phyloP scores from a whole-genome alignment of 2,113 vertebrate genomes.

The Cebidichthys violaceus region DNA sequence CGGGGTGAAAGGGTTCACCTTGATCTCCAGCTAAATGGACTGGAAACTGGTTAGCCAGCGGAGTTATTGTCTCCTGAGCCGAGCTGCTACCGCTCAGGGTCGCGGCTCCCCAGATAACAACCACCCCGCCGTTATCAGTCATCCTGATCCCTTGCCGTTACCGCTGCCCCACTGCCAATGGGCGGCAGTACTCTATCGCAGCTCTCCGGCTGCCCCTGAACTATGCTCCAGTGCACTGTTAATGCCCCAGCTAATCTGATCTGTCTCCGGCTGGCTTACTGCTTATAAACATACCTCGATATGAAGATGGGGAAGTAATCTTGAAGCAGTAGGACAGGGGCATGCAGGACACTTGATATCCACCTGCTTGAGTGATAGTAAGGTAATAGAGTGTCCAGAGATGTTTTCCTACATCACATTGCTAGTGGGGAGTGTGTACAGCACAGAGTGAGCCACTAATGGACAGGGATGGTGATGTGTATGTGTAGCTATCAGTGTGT shows the following conservation, averaged over 20 bases:
- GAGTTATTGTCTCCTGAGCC: slow-evolving; percentile 41
- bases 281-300: slow-evolving; percentile 70
- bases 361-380: slow-evolving; percentile 33
- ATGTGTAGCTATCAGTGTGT: slow-evolving; percentile 30
- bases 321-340: slow-evolving; percentile 33
- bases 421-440: slow-evolving; percentile 27
- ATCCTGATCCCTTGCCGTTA: slow-evolving; percentile 46
- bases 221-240: slow-evolving; percentile 57
- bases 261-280: slow-evolving; percentile 63
- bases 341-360: slow-evolving; percentile 34
- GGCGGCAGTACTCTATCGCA: slow-evolving; percentile 25
- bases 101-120: slow-evolving; percentile 61
- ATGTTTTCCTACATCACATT: slow-evolving; percentile 41
- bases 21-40: slow-evolving; percentile 30
- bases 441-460: slow-evolving; percentile 28
- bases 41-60: slow-evolving; percentile 9
- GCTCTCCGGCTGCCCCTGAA: slow-evolving; percentile 62
- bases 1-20: slow-evolving; percentile 27
- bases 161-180: slow-evolving; percentile 30
- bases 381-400: slow-evolving; percentile 43
- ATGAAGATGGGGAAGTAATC: slow-evolving; percentile 55
- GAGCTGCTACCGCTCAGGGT: slow-evolving; percentile 57
- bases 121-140: slow-evolving; percentile 54
- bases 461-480: slow-evolving; percentile 36
- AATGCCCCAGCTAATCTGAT: slow-evolving; percentile 75